Conservation (phyloP, 2,888 invertebrate genomes). For the Trisateles emortualis region DNA sequence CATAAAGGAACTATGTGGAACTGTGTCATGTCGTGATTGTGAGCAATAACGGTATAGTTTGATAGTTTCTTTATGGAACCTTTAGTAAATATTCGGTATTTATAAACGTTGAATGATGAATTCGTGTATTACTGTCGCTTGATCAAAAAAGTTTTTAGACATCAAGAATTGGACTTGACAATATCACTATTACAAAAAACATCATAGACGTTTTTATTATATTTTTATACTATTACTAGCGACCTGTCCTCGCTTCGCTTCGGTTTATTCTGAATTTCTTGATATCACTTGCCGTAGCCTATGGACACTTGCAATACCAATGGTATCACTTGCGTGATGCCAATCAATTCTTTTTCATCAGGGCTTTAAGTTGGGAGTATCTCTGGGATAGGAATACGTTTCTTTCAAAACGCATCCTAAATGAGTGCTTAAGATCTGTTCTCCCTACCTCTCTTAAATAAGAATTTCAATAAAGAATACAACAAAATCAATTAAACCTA, state of each 20-base stretch:
- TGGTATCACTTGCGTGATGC: too few species aligned
- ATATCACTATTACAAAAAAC: not conserved
- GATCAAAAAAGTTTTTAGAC: not conserved
- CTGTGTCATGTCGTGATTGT: slow-evolving; percentile 39
- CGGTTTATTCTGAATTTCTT: too few species aligned
- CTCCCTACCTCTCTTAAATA: too few species aligned
- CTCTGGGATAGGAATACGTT: too few species aligned
- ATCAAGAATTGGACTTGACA: not conserved
- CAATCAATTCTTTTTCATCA: too few species aligned
- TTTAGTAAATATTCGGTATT: slow-evolving; percentile 31
- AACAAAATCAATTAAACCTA: slow-evolving; percentile 18
- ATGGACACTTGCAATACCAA: too few species aligned
- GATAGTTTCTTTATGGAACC: slow-evolving; percentile 35
- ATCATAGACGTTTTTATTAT: not conserved
- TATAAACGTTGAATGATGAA: slow-evolving; percentile 22
- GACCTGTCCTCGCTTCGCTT: too few species aligned
- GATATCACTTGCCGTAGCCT: too few species aligned
- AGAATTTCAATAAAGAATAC: not conserved
- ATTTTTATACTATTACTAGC: too few species aligned
- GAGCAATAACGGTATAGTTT: slow-evolving; percentile 35
- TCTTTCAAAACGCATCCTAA: too few species aligned
- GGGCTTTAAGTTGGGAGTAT: too few species aligned
- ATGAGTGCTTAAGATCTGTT: too few species aligned
- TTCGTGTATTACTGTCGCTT: not conserved
- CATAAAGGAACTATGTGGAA: slow-evolving; percentile 35